Base-by-base conservation (phyloP, 1,140 invertebrate species). In the Diuraphis noxia region DNA sequence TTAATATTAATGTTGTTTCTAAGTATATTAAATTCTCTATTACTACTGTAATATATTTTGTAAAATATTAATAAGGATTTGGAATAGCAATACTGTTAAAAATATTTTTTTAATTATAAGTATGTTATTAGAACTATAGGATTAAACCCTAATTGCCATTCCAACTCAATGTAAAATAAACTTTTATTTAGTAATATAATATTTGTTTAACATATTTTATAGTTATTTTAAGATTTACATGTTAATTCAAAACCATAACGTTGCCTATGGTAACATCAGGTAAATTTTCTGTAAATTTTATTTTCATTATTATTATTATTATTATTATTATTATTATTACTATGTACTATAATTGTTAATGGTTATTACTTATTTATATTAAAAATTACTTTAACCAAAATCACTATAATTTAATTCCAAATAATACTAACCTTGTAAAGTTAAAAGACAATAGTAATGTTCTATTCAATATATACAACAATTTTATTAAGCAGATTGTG, bases 11-110 rank as follows among this genome's bases (percentile, higher is more conserved):
- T 86, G 21, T 85, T 85, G 17, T 85, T 49, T 86, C 23, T 52
- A 38, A 52, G 52, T 52, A 30, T 43, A 85, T 19, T 41, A 49
- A 34, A 19, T 84, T 34, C 34, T 86, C 40, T 86, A 86, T 49
- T 86, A 2, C 21, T 86, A 86, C 49, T 86, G 85, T 52, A 86
- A 86, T 17, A 86, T 86, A 86, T 49, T 49, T 49, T 86, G n/a
- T 86, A 86, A 49, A 36, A 49, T 23, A 49, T 46, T 86, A 23
- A 86, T 86, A 84, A 19, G 13, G n/a, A 8, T 41, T 46, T 49
- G 43, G 41, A 86, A 86, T 86, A 86, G 13, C 43, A 46, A 46
- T 49, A 86, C 19, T 1, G 21, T 86, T 38, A n/a, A 43, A 41
- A 36, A 84, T 84, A 84, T 30, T n/a, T 41, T 41, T 19, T 43